phyloP scores from a whole-genome alignment of 2,113 vertebrate species.

The Mionectes macconnelli region DNA sequence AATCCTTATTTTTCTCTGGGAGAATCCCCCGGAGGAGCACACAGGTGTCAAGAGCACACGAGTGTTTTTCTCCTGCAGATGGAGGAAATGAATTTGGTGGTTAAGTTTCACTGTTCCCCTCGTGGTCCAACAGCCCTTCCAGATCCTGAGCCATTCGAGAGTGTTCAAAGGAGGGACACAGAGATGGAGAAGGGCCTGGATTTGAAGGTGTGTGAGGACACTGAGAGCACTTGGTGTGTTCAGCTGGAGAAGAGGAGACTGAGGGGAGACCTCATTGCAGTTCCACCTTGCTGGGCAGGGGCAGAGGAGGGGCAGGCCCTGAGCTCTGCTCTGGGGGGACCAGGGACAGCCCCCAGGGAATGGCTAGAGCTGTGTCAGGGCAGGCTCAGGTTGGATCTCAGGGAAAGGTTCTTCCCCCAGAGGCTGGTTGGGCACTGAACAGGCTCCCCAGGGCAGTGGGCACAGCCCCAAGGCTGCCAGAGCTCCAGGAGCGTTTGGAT shows the following conservation, averaged over 20 bases:
- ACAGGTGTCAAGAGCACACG: neutral
- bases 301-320: neutral
- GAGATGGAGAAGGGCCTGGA: neutral
- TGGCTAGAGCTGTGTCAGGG: neutral
- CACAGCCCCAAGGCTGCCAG: neutral
- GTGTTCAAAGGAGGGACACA: neutral
- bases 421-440: neutral
- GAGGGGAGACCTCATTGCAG: neutral
- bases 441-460: neutral
- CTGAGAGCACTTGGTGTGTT: neutral
- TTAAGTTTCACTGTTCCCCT: neutral
- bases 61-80: neutral
- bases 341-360: neutral
- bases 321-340: neutral
- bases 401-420: neutral
- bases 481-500: neutral
- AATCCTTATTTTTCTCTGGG: neutral
- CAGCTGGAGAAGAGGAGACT: neutral
- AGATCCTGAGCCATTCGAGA: neutral
- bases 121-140: accelerated
- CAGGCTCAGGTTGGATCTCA: neutral
- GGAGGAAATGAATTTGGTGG: neutral
- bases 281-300: neutral
- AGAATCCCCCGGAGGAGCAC: neutral
- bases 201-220: neutral